Evolutionary conservation across 2,888 invertebrate species (phyloP), one percentile per base, ranked within the genome.

Genomic region (Pseudeuparius sepicola): DNA sequence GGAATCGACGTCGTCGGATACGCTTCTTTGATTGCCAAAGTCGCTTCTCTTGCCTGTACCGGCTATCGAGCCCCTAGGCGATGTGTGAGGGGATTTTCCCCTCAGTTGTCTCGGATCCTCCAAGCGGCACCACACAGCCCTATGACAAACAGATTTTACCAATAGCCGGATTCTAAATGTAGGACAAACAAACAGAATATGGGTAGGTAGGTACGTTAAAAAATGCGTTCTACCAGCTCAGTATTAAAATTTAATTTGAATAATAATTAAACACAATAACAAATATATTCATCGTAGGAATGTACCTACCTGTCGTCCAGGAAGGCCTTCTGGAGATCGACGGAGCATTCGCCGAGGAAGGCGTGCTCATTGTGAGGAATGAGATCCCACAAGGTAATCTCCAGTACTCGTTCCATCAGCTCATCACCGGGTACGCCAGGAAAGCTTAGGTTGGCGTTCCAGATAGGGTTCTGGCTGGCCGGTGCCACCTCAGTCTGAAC

Each of bases 391-490:
- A 92, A 67, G 10, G 87, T 87, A 11, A 90, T 80, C 55, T 90
- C 88, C 34, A 92, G 70, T 5, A 79, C 76, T 37, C 83, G 75
- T 38, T 84, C 83, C 61, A 83, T 78, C 27, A 90, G 65, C 51
- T 80, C 73, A 44, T 87, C 86, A 1, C 79, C 83, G 18, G 79
- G 78, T 10, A 87, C 76, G 18, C 80, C 79, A 2, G 79, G 71
- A 57, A 90, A 88, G 37, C 81, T 82, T 16, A 90, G 68, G 12
- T 88, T 90, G 11, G 89, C 87, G 59, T 92, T 90, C 92, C 90
- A 92, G 34, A 88, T 83, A 2, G 92, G 90, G 58, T 84, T 86
- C 56, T 81, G 83, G 0, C 86, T 82, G 9, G 85, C 83, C 36
- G 86, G 85, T 2, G 88, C 85, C 10, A 88, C 80, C 56, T 82